Conservation (phyloP, 2,113 vertebrate species). For the Pollimyrus isidori region DNA sequence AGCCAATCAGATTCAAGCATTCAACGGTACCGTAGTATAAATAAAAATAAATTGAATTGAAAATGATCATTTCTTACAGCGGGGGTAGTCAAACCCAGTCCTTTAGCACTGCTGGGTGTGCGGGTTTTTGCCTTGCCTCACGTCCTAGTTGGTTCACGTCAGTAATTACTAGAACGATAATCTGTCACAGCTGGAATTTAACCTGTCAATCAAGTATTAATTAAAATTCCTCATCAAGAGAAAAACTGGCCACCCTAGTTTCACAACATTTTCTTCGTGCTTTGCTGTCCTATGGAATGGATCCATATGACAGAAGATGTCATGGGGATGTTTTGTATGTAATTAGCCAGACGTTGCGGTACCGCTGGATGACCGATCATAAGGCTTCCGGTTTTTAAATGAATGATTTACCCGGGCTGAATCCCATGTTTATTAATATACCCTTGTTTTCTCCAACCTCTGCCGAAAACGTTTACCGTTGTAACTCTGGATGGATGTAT, state of each 20-base stretch:
- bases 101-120: background rate
- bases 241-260: background rate
- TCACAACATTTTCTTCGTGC: background rate
- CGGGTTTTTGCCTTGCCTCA: background rate
- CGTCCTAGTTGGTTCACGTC: background rate
- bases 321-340: background rate
- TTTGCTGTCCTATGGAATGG: background rate
- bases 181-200: background rate
- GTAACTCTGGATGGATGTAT: background rate
- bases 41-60: too few species aligned
- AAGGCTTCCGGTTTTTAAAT: background rate
- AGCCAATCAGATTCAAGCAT: too few species aligned
- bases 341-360: background rate
- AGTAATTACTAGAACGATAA: background rate
- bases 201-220: background rate
- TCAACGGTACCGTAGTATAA: too few species aligned
- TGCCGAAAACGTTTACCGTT: background rate
- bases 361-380: background rate
- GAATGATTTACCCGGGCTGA: background rate
- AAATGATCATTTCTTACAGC: background rate
- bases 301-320: background rate
- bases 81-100: background rate
- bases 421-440: background rate
- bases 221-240: background rate
- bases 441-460: background rate